Evolutionary conservation across 2,113 vertebrate species (phyloP), one percentile per base, ranked within the genome.

Genomic region (Austrofundulus limnaeus): DNA sequence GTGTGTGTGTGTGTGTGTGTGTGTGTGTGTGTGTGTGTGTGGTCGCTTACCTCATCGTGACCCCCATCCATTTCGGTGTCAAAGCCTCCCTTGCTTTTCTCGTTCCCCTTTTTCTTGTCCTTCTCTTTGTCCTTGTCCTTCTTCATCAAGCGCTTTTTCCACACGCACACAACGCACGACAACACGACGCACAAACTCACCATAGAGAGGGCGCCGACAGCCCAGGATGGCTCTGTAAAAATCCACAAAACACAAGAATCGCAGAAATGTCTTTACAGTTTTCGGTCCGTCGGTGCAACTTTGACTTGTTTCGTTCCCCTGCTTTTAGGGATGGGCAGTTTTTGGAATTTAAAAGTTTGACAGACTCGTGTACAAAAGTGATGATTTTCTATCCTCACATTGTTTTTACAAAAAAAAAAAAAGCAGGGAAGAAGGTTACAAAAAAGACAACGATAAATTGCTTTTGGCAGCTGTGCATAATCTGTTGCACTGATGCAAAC

Each of bases 101-200:
- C 95, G 77, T 95, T 96, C 51, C 92, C 94, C 85, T 95, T 96
- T 87, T 95, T 95, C 80, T 86, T 90, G 66, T 96, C 96, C 65
- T 94, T 95, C 37, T 85, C 79, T 79, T 88, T 89, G 58, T 88
- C 89, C 55, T 91, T 91, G 83, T 89, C 89, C 90, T 95, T 98
- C 92, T 97, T 98, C 90, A 94, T 95, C 72, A 95, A 88, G 77
- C 93, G 96, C 90, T 98, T 98, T 89, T 94, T 98, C 92, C 95
- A 96, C 74, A 95, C 83, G 81, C 96, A 98, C 83, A 91, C 90
- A 69, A 91, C 93, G 88, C 94, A 96, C 61, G 94, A 95, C 81
- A 98, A 88, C 65, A 92, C 88, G 78, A 95, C 80, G 19, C 94
- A 92, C 85, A 96, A 87, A 8, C 86, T 91, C 54, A 98, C 92